These are phyloP conservation scores for Anthopleura xanthogrammica DNA, from an alignment of 92 coral and sea anemone species.

Conservation along the genomic window DNA sequence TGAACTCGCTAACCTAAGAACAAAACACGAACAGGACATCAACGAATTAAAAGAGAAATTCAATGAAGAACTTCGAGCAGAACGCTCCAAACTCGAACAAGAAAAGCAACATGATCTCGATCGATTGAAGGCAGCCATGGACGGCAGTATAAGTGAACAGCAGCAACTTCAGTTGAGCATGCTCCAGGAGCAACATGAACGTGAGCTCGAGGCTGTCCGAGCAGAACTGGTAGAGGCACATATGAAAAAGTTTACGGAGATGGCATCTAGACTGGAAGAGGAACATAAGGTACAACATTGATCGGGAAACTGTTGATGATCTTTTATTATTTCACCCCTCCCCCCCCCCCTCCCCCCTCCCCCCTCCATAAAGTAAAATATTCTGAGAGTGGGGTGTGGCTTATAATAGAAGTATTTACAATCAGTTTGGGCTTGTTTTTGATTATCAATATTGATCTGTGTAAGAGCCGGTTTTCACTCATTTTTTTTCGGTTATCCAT, in stretches of 20 bases:
- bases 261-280: constrained; percentile 84
- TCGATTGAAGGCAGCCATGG: constrained; percentile 72
- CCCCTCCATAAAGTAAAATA: too few species aligned
- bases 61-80: constrained; percentile 64
- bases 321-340: not conserved
- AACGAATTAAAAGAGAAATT: constrained; percentile 58
- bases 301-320: not conserved
- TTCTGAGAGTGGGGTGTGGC: too few species aligned
- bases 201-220: constrained; percentile 83
- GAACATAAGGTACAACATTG: constrained; percentile 70
- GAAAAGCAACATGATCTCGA: constrained; percentile 76
- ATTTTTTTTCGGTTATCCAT: too few species aligned
- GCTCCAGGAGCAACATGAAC: constrained; percentile 91
- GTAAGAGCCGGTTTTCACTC: too few species aligned
- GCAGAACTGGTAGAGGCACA: constrained; percentile 93
- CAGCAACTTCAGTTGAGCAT: constrained; percentile 84
- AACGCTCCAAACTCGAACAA: constrained; percentile 59
- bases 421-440: too few species aligned
- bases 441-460: too few species aligned
- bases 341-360: too few species aligned
- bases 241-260: constrained; percentile 94
- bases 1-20: constrained; percentile 49
- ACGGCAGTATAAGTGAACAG: constrained; percentile 86
- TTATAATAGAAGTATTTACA: too few species aligned
- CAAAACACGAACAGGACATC: constrained; percentile 58